These are phyloP conservation scores for Tipula unca DNA, from an alignment of 2,888 invertebrate genomes.

Conservation along the genomic window DNA sequence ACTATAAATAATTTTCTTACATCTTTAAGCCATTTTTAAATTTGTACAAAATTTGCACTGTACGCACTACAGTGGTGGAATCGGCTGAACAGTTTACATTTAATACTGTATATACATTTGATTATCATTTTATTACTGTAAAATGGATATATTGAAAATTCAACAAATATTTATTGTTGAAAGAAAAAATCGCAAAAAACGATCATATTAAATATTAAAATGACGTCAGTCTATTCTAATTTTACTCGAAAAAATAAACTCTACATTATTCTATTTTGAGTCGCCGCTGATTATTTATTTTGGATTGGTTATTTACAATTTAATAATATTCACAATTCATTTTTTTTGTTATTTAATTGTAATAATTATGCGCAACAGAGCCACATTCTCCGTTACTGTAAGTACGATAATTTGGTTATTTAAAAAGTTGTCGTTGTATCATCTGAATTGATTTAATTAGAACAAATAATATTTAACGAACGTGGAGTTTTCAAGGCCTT, in stretches of 20 bases:
- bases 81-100: neutral
- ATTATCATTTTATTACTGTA: neutral
- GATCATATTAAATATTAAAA: neutral
- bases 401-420: neutral
- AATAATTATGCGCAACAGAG: neutral
- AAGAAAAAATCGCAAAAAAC: neutral
- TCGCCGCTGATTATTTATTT: neutral
- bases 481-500: neutral
- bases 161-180: neutral
- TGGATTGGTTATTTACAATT: neutral
- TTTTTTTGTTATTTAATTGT: neutral
- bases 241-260: neutral
- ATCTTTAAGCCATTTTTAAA: neutral
- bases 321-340: neutral
- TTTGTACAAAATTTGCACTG: neutral
- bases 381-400: neutral
- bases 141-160: constrained; percentile 1
- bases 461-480: neutral
- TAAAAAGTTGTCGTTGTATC: neutral
- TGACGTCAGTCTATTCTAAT: neutral
- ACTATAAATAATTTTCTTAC: neutral
- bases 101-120: neutral
- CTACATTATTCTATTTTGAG: neutral
- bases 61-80: neutral
- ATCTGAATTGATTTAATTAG: neutral